Evolutionary conservation across 2,888 invertebrate species (phyloP), one percentile per base, ranked within the genome.

Genomic region (Caenorhabditis parvicauda): DNA sequence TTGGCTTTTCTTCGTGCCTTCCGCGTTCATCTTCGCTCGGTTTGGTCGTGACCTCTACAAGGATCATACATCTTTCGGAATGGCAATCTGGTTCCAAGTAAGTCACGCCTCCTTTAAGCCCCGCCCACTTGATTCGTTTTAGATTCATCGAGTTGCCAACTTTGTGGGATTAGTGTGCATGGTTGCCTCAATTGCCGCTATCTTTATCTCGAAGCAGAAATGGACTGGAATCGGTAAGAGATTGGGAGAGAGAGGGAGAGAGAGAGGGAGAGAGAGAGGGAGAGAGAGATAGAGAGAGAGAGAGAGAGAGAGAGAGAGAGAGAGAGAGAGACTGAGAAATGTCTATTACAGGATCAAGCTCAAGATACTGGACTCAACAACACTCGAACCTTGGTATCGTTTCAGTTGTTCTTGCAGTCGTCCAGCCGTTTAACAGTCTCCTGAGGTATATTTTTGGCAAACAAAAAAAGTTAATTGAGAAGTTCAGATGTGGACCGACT

Each of bases 1-100:
- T 27, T 69, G 69, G 69, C 54, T 69, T 5, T 62, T 65, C 32
- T 64, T 69, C 50, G 56, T 69, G 2, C 69, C 69, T 0, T 54
- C 66, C 5, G 69, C 63, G 17, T 63, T 66, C 37, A 37, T 66
- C 27, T 63, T 64, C 39, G 65, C 66, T 7, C 48, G 70, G 42
- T 51, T 67, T 21, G 50, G 64, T 32, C 59, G 53, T 32, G 70
- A 70, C 35, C 39, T 62, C 14, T 64, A 61, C 55, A 51, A 47
- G 29, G 50, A 59, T 9, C 52, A 64, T 3, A 56, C 44, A 19
- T 48, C 54, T 3, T 63, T 70, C 27, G 70, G 70, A 7, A 24
- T 41, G 0, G 51, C 60, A 3, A 54, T 67, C 22, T 70, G 70
- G 70, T 70, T 67, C 49, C 70, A 67, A 41, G 59, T 59, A 45